Evolutionary conservation across 2,797 vertebrate species (phyloP).

Genomic region (Trachurus trachurus): DNA sequence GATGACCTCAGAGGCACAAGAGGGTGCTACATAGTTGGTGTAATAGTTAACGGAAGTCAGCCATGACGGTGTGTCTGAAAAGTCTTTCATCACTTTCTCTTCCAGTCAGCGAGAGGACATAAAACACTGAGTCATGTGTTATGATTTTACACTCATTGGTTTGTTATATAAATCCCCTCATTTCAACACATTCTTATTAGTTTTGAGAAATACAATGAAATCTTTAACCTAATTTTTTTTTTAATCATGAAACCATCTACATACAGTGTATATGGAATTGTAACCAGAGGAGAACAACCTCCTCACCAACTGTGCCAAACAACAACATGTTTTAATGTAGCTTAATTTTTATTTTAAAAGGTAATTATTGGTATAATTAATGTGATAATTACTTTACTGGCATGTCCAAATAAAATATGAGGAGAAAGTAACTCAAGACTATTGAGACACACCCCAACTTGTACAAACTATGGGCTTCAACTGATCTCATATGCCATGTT

Average conservation of each 20-base stretch:
- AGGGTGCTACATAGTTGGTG: slow-evolving; percentile 36
- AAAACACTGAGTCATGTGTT: neutral
- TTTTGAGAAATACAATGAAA: neutral
- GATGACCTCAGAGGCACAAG: slow-evolving; percentile 29
- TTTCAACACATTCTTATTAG: neutral
- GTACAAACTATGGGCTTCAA: neutral
- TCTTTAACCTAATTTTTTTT: neutral
- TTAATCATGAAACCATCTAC: too few relatives aligned
- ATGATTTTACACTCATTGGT: neutral
- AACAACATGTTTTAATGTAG: too few relatives aligned
- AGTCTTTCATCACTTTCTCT: slow-evolving; percentile 19
- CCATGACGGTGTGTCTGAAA: slow-evolving; percentile 4
- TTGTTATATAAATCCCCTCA: neutral
- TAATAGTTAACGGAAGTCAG: slow-evolving; percentile 17
- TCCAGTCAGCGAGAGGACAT: neutral
- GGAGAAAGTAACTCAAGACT: slow-evolving; percentile 13
- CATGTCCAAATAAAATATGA: slow-evolving; percentile 10
- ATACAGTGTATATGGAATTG: too few relatives aligned
- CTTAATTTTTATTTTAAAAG: too few relatives aligned
- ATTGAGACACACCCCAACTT: slow-evolving; percentile 24
- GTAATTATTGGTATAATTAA: too few relatives aligned
- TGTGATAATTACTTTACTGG: neutral
- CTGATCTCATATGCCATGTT: slow-evolving; percentile 30
- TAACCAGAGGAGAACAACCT: too few relatives aligned
- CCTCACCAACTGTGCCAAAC: too few relatives aligned